These are phyloP conservation scores for Caenorhabditis sulstoni DNA, from an alignment of 2,888 invertebrate species.

Conservation along the genomic window DNA sequence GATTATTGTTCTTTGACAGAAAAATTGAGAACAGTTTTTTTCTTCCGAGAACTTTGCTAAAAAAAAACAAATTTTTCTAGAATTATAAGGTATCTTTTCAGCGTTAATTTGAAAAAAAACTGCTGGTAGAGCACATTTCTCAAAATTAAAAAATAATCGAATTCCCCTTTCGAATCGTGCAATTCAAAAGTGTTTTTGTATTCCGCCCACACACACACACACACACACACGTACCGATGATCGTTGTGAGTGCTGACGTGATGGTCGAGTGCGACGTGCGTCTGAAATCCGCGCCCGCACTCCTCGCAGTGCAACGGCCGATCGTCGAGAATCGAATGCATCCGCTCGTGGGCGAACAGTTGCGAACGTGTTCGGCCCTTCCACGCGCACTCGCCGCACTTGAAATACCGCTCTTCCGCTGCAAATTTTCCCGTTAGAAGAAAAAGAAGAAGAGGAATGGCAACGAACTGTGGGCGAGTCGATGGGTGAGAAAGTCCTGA, in stretches of 20 bases:
- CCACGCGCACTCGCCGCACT: conserved; percentile 80
- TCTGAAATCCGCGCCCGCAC: conserved; percentile 84
- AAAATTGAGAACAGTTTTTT: too few species aligned
- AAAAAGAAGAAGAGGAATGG: background rate
- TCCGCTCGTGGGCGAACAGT: conserved; percentile 84
- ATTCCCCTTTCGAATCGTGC: too few species aligned
- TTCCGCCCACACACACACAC: too few species aligned
- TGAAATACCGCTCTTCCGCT: conserved; percentile 82
- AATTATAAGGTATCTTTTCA: too few species aligned
- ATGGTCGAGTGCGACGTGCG: conserved; percentile 84
- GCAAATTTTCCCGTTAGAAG: conserved; percentile 33
- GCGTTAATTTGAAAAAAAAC: too few species aligned
- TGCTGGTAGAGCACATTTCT: too few species aligned
- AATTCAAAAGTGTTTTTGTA: conserved; percentile 4
- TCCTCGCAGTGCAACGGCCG: conserved; percentile 83
- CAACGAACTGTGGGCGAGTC: conserved; percentile 83
- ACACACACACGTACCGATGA: conserved; percentile 29
- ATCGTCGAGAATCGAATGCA: conserved; percentile 83
- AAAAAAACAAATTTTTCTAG: too few species aligned
- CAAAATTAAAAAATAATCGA: too few species aligned
- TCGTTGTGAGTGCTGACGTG: conserved; percentile 81
- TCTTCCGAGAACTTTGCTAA: too few species aligned
- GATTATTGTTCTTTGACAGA: too few species aligned
- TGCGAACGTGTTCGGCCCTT: conserved; percentile 80
- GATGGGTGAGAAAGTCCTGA: conserved; percentile 84